These are phyloP conservation scores for Trachelus iudaicus DNA, from an alignment of 2,888 invertebrate species.

Conservation along the genomic window DNA sequence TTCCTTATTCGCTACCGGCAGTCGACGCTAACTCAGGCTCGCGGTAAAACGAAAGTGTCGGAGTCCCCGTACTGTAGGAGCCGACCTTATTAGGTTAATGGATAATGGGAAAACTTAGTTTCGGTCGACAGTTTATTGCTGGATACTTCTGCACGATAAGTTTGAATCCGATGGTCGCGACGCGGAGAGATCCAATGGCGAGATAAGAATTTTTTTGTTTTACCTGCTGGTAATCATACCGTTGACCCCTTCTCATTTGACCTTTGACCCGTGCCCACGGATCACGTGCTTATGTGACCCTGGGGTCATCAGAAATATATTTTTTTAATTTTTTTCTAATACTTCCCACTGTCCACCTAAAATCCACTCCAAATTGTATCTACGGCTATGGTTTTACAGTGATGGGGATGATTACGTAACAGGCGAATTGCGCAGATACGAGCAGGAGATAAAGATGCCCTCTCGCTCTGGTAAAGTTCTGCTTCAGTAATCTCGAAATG, in stretches of 20 bases:
- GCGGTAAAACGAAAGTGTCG: conserved; percentile 22
- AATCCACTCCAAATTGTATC: background rate
- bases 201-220: background rate
- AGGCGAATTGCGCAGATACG: background rate
- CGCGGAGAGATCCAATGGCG: background rate
- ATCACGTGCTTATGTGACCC: too few species aligned
- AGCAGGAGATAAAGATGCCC: background rate
- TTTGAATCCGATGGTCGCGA: background rate
- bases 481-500: conserved; percentile 45
- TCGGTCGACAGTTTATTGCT: conserved; percentile 56
- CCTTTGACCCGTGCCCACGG: too few species aligned
- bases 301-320: too few species aligned
- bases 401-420: background rate
- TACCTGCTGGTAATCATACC: too few species aligned
- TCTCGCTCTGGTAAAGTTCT: conserved; percentile 41
- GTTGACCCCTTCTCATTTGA: too few species aligned
- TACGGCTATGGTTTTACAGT: background rate
- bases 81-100: conserved; percentile 61
- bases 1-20: conserved; percentile 20
- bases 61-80: conserved; percentile 52
- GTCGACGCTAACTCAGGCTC: conserved; percentile 31
- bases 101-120: conserved; percentile 59
- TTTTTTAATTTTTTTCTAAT: too few species aligned
- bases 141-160: conserved; percentile 1
- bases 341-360: background rate